Evolutionary conservation across 1,140 invertebrate species (phyloP).

Genomic region (Apolygus lucorum): DNA sequence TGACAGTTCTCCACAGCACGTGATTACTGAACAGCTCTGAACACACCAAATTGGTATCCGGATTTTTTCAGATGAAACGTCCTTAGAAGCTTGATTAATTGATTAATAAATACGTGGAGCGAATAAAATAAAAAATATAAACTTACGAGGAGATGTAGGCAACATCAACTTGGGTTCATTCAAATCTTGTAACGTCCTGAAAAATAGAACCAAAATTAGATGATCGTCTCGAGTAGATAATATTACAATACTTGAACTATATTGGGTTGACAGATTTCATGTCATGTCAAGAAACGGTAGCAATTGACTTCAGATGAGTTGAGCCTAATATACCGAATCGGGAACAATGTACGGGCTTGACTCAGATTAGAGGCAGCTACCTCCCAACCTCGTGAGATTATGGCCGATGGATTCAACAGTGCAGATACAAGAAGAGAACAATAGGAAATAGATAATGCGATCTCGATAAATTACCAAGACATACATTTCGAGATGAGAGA

Average conservation of each 20-base stretch:
- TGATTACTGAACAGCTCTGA: not conserved
- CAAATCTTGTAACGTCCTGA: not conserved
- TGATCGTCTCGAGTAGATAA: not conserved
- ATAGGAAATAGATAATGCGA: no score
- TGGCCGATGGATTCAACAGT: not conserved
- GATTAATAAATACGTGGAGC: not conserved
- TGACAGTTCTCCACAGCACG: not conserved
- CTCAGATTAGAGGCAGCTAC: not conserved
- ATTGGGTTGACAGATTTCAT: not conserved
- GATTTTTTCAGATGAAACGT: not conserved
- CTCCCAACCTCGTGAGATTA: not conserved
- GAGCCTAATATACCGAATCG: slow-evolving; percentile 5
- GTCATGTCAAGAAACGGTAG: not conserved
- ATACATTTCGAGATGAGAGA: no score
- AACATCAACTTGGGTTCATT: not conserved
- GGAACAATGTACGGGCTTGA: slow-evolving; percentile 5
- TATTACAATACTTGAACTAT: not conserved
- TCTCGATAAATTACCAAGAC: no score
- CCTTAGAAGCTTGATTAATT: no score
- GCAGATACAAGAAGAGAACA: no score
- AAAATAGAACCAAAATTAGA: not conserved
- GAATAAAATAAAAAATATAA: not conserved
- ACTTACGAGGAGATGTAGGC: not conserved
- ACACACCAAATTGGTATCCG: not conserved
- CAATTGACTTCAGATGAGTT: slow-evolving; percentile 11